Base-by-base conservation (phyloP, 64 coral and sea anemone genomes). In the Stichodactyla helianthus region DNA sequence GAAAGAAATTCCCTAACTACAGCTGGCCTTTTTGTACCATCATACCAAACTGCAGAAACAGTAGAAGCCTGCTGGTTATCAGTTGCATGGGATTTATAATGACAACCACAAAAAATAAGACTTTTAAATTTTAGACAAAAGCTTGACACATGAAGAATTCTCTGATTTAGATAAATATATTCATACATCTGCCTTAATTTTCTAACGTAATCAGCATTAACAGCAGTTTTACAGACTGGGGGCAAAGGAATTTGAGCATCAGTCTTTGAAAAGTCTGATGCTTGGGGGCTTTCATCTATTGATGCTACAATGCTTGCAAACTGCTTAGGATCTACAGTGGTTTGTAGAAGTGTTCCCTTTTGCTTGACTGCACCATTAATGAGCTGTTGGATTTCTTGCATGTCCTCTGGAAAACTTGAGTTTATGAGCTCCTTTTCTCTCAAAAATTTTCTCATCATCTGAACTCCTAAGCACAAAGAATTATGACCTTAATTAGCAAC, bases 371-470 rank as follows among this genome's bases (percentile, higher is more conserved):
- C 77, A 82, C 15, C 27, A 88, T 88, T 22, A 11, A 88, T 26
- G 50, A 88, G 71, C 59, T 82, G 52, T 56, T 79, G 87, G 74
- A 88, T 59, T 53, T 88, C 77, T 62, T 79, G 57, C 78, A 88
- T 79, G 9, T 77, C 87, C 27, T 63, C 76, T 51, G 87, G 87
- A 88, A 88, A 88, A 15, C 14, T 25, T 18, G 59, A 50, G 55
- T 51, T 59, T 11, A 22, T 82, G 44, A 82, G 62, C 26, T 79
- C 87, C 50, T 88, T 58, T 11, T 88, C 87, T 88, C 87, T 88
- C 9, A 88, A 20, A 59, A 82, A 88, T n/a, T 89, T 89, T 59
- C 87, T 79, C 87, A 89, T 89, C 44, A 89, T 89, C 59, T 89
- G 87, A 61, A 88, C 79, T 44, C 87, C 87, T 88, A 60, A 12